Evolutionary conservation across 2,113 vertebrate genomes (phyloP).

Genomic region (Brienomyrus brachyistius): DNA sequence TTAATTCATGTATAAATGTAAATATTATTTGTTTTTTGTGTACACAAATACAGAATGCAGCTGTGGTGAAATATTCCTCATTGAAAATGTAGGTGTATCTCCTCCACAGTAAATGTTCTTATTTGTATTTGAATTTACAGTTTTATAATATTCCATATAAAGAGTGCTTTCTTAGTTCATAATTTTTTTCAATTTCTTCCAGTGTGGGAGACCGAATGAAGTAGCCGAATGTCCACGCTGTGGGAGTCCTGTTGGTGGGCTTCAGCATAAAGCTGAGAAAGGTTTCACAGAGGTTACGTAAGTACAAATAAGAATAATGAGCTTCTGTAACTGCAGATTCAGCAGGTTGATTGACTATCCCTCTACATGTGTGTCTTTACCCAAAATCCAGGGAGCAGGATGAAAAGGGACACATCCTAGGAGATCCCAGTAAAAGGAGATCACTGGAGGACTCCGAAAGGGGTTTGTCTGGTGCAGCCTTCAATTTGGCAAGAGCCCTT

Average conservation of each 20-base stretch:
- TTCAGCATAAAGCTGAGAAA: not conserved
- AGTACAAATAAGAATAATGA: not conserved
- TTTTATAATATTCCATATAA: not conserved
- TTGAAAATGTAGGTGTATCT: constrained; percentile 26
- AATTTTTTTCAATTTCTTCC: not conserved
- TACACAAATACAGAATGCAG: constrained; percentile 20
- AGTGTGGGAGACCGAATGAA: constrained; percentile 23
- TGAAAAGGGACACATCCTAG: constrained; percentile 25
- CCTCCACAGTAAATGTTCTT: not conserved
- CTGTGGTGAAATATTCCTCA: constrained; percentile 23
- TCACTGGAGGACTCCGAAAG: constrained; percentile 12
- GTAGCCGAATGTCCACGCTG: constrained; percentile 5
- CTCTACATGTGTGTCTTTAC: not conserved
- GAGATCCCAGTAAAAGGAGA: constrained; percentile 20
- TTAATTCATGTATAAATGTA: not conserved
- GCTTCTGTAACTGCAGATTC: not conserved
- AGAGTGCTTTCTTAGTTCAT: not conserved
- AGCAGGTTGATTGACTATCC: not conserved
- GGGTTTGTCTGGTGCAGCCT: constrained; percentile 24
- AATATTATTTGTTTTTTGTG: not conserved
- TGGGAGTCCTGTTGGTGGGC: constrained; percentile 19
- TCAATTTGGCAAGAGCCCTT: constrained; percentile 25
- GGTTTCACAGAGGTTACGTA: constrained; percentile 22
- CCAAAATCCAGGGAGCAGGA: not conserved
- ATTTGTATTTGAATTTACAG: not conserved